phyloP scores from a whole-genome alignment of 2,797 vertebrate species.

The Taenioides sp. region DNA sequence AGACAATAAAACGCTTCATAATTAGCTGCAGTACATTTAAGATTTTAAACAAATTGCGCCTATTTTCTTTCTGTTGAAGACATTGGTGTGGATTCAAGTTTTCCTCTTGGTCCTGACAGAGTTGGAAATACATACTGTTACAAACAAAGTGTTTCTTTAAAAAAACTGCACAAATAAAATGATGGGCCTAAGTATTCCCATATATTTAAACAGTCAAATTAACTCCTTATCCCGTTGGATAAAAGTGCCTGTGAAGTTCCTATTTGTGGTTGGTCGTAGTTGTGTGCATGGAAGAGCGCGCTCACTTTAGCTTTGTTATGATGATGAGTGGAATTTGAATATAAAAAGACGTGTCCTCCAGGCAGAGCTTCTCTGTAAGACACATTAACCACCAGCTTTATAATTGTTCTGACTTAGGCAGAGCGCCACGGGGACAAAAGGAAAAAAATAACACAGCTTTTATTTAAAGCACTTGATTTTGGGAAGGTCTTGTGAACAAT shows the following conservation, averaged over 20 bases:
- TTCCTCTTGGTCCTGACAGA: no score
- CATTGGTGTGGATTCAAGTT: no score
- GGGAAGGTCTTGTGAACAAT: slow-evolving; percentile 1
- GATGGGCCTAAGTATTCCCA: slow-evolving; percentile 2
- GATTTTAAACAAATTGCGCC: no score
- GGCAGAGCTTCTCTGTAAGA: slow-evolving; percentile 43
- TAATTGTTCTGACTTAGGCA: slow-evolving; percentile 56
- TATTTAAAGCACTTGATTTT: slow-evolving; percentile 14
- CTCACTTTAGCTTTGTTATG: slow-evolving; percentile 41
- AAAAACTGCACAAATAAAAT: no score
- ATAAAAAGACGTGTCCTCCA: slow-evolving; percentile 54
- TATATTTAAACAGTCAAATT: slow-evolving; percentile 31
- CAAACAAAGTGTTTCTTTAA: no score
- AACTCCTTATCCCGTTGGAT: slow-evolving; percentile 47
- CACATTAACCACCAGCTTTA: slow-evolving; percentile 58
- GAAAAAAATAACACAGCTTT: slow-evolving; percentile 42
- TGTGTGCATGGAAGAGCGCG: slow-evolving; percentile 43
- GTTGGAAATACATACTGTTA: no score
- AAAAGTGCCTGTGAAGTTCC: slow-evolving; percentile 36
- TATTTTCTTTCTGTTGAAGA: no score
- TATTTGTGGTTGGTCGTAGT: slow-evolving; percentile 55
- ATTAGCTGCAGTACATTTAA: no score
- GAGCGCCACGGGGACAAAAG: slow-evolving; percentile 36
- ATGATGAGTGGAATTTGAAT: slow-evolving; percentile 58
- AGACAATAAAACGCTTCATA: no score